These are phyloP conservation scores for Chloromyia formosa DNA, from an alignment of 2,888 invertebrate genomes.

Conservation along the genomic window DNA sequence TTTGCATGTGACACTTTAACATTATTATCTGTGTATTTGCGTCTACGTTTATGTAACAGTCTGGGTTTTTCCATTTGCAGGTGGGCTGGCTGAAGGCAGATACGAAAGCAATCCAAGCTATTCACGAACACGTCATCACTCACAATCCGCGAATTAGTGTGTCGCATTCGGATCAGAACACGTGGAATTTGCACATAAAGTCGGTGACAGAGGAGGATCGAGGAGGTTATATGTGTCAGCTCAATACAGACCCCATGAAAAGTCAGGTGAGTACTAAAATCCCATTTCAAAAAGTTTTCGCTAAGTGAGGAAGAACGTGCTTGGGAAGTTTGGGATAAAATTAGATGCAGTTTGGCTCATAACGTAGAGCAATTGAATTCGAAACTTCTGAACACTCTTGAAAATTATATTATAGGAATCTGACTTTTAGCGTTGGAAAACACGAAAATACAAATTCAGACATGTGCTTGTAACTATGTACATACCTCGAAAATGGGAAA, in stretches of 20 bases:
- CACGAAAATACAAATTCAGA: too few relatives aligned
- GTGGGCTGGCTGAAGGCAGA: slow-evolving; percentile 94
- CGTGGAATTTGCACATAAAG: slow-evolving; percentile 91
- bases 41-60: neutral
- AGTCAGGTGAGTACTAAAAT: slow-evolving; percentile 74
- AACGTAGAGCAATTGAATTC: too few relatives aligned
- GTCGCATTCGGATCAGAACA: slow-evolving; percentile 83
- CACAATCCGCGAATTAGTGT: slow-evolving; percentile 89
- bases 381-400: too few relatives aligned
- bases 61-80: slow-evolving; percentile 65
- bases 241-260: slow-evolving; percentile 95
- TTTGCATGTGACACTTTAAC: slow-evolving; percentile 22
- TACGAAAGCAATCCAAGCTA: slow-evolving; percentile 91
- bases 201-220: slow-evolving; percentile 87
- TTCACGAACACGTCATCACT: slow-evolving; percentile 91
- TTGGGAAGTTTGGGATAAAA: too few relatives aligned
- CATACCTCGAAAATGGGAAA: too few relatives aligned
- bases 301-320: neutral
- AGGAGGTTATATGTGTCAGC: slow-evolving; percentile 93
- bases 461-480: too few relatives aligned
- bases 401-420: too few relatives aligned
- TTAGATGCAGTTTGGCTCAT: too few relatives aligned
- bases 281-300: neutral
- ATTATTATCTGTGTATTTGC: slow-evolving; percentile 8
- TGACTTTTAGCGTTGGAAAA: too few relatives aligned